Evolutionary conservation across 2,888 invertebrate species (phyloP), one percentile per base, ranked within the genome.

Genomic region (Cosmia pyralina): DNA sequence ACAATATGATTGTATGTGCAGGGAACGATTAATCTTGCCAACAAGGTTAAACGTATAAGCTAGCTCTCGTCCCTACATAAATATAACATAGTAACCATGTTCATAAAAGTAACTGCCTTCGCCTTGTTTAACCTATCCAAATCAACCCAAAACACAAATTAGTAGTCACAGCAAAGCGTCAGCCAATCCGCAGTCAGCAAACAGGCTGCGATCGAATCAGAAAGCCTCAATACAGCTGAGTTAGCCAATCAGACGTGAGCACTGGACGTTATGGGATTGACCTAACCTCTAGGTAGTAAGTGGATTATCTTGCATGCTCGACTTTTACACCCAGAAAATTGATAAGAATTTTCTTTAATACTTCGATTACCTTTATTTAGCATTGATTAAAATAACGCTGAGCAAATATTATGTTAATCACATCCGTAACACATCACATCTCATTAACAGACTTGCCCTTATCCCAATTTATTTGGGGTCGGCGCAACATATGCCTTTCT

Each of bases 91-190:
- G 62, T 50, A 53, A 46, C 17, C n/a, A 38, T 62, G 38, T 57
- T 55, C 13, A 76, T 38, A 58, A 53, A 38, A 48, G 28, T n/a
- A 55, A 19, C 50, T 11, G 48, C 34, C 60, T 57, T 28, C 3
- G 44, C 22, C 8, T 53, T 48, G 52, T 75, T 52, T 44, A 60
- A 50, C 22, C 22, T 22, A 58, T 46, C 48, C 46, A 64, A 77
- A 71, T 59, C 58, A 76, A 66, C 72, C 34, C n/a, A 62, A 77
- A 78, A 66, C 13, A 66, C 19, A 48, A 63, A 66, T 55, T 59
- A 53, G 57, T 58, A 77, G 63, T 63, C 64, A 64, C 71, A 52
- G 77, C 58, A 59, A 22, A 72, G 17, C 17, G 34, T 55, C 53
- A 76, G 53, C 64, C 72, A 77, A 77, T 75, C 28, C n/a, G 6